Percentiles rank a stretch among this genome's conserved stretches.
phyloP scores from a whole-genome alignment of 1,140 invertebrate species.

The Oedothorax gibbosus region DNA sequence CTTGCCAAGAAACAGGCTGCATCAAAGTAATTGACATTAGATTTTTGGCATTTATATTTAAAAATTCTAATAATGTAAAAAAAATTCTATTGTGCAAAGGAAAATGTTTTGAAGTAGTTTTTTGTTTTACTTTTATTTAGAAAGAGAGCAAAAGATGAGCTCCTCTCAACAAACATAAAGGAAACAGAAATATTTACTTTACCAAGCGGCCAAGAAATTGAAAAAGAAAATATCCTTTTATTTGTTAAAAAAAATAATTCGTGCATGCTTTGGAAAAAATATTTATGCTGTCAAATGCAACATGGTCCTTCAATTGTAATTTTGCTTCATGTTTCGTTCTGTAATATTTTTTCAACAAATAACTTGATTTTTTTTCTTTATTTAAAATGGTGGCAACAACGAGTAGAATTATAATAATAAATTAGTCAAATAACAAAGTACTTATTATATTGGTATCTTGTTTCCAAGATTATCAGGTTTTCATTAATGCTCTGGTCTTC shows the following conservation, averaged over 20 bases:
- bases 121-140: conserved; percentile 69
- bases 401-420: no score
- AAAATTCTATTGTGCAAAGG: not conserved
- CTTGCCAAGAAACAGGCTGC: conserved; percentile 80
- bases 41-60: conserved; percentile 31
- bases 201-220: conserved; percentile 71
- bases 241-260: no score
- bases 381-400: no score
- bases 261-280: no score
- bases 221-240: conserved; percentile 72
- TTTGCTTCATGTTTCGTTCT: no score
- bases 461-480: not conserved
- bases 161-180: conserved; percentile 69
- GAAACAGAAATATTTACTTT: conserved; percentile 67
- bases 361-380: no score
- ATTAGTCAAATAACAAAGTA: no score
- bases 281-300: no score
- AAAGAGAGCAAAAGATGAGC: conserved; percentile 78
- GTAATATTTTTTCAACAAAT: no score
- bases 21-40: conserved; percentile 71
- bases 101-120: not conserved
- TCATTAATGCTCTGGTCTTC: no score
- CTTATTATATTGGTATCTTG: conserved; percentile 17
- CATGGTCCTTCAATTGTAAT: no score
- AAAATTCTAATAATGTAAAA: not conserved